Base-by-base conservation (phyloP, 2,113 vertebrate species). In the Cyphomyrus discorhynchus region DNA sequence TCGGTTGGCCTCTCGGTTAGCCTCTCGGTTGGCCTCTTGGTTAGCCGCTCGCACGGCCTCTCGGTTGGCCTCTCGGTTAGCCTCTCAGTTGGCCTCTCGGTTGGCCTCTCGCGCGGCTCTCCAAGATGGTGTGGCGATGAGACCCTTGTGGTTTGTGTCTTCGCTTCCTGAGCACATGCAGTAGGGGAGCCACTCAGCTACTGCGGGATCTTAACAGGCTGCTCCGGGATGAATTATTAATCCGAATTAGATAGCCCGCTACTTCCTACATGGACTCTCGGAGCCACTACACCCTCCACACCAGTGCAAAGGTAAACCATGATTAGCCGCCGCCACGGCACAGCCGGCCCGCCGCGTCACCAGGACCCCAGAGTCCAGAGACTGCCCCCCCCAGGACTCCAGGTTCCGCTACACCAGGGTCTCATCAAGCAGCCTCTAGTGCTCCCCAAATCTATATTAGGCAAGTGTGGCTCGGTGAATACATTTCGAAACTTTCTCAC, bases 331-430 rank as follows among this genome's bases (percentile, higher is more conserved):
- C 62, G 62, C n/a, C 10, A 27, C 62, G n/a, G 58, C n/a, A 31
- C n/a, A 70, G 3, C 62, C n/a, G n/a, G 74, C 31, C 31, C 70
- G 31, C 15, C 1, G 70, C 4, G 13, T 39, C 31, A 9, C 74
- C 35, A 7, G 35, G 74, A 42, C 74, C 74, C 74, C 70, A 19
- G 31, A 10, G 7, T 17, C 13, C 70, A 17, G 35, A n/a, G 8
- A 2, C 31, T 77, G 31, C 27, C 27, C 66, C 27, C 50, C 52
- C 89, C 39, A 19, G 35, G n/a, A 10, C 77, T 49, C 52, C 39
- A 31, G 39, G 39, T 52, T 58, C 21, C 19, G 86, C 96, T 95
- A 99, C 92, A 99, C 96, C 92, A 97, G 62, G 62, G 62, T 66
- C 9, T 66, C 62, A 52, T 17, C 62, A 31, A 70, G 62, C n/a